phyloP scores from a whole-genome alignment of 2,113 vertebrate genomes.

The Perognathus longimembris region DNA sequence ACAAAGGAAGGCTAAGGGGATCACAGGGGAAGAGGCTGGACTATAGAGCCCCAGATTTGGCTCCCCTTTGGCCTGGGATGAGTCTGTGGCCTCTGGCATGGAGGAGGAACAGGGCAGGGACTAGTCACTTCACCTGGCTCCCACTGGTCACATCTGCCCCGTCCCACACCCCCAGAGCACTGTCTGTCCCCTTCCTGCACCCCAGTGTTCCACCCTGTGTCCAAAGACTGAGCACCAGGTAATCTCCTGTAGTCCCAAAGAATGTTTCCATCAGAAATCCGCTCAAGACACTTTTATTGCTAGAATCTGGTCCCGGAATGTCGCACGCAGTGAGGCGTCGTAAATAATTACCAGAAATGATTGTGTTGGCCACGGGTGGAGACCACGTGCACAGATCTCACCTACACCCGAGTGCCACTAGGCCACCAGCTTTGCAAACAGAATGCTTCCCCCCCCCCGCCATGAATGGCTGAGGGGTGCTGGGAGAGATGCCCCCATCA shows the following conservation, averaged over 20 bases:
- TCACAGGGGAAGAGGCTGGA: too few species aligned
- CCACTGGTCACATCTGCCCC: background rate
- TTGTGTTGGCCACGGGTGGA: slow-evolving; percentile 77
- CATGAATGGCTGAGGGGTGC: slow-evolving; percentile 79
- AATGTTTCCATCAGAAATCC: background rate
- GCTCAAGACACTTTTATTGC: slow-evolving; percentile 87
- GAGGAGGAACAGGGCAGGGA: background rate
- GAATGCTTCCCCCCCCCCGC: slow-evolving; percentile 73
- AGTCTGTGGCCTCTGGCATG: background rate
- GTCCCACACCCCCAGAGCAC: background rate
- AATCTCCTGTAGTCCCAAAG: background rate
- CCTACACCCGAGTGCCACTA: slow-evolving; percentile 78
- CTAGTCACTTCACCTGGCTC: too few species aligned
- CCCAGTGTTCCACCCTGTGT: background rate
- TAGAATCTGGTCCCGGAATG: slow-evolving; percentile 81
- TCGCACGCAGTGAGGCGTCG: slow-evolving; percentile 82
- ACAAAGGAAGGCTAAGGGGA: background rate
- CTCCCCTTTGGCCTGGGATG: accelerated
- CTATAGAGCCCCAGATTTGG: too few species aligned
- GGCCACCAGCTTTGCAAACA: slow-evolving; percentile 86
- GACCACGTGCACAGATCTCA: slow-evolving; percentile 79
- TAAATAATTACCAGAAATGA: slow-evolving; percentile 83
- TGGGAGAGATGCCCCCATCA: slow-evolving; percentile 76
- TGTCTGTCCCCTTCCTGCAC: background rate
- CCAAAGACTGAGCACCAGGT: too few species aligned